A percentile compares a stretch with the other conserved stretches of the same genome.
These are phyloP conservation scores for Heliconius charithonia DNA, from an alignment of 2,888 invertebrate genomes.

Conservation along the genomic window DNA sequence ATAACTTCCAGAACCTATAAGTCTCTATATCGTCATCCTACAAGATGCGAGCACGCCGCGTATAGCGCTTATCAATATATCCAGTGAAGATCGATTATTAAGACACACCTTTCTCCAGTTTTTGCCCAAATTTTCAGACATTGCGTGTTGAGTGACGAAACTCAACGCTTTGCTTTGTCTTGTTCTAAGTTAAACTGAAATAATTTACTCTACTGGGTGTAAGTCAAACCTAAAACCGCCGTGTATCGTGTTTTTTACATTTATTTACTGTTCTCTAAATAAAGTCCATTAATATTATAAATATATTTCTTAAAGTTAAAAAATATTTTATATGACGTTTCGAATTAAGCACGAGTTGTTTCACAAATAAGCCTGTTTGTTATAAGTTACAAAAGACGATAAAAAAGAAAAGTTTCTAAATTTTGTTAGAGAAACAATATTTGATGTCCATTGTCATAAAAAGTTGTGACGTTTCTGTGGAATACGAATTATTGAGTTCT, in stretches of 20 bases:
- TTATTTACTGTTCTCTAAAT: too few species aligned
- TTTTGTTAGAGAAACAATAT: slow-evolving; percentile 22
- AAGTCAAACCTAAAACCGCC: too few species aligned
- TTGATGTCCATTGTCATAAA: slow-evolving; percentile 15
- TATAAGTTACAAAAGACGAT: slow-evolving; percentile 12
- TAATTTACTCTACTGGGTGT: too few species aligned
- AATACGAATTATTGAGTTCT: background rate
- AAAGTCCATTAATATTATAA: background rate
- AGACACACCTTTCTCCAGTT: background rate
- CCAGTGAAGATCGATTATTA: background rate
- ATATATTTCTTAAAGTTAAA: background rate
- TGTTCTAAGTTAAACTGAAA: background rate
- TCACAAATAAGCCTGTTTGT: slow-evolving; percentile 3
- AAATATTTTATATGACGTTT: background rate
- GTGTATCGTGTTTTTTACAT: too few species aligned
- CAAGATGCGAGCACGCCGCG: too few species aligned
- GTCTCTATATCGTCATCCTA: too few species aligned
- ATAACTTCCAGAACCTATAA: too few species aligned
- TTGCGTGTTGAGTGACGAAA: background rate
- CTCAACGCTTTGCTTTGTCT: too few species aligned
- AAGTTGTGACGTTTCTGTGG: background rate
- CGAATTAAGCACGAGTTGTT: slow-evolving; percentile 7
- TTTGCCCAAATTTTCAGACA: background rate
- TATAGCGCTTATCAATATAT: too few species aligned
- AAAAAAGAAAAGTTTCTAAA: background rate